phyloP scores from a whole-genome alignment of 1,140 invertebrate genomes.

The Megathymus violae region DNA sequence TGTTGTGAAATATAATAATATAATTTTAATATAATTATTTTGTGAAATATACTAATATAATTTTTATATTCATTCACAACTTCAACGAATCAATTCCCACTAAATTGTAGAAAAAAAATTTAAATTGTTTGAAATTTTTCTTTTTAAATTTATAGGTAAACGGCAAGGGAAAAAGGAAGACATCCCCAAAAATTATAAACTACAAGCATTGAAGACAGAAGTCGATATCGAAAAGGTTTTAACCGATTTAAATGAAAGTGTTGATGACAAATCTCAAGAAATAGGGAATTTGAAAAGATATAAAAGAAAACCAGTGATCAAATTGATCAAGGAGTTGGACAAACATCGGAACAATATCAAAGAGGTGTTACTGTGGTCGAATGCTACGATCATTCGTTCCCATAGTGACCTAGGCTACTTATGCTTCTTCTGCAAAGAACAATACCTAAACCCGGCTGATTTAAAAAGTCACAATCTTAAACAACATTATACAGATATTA shows the following conservation, averaged over 20 bases:
- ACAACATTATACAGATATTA: slow-evolving; percentile 33
- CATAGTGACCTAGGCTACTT: slow-evolving; percentile 19
- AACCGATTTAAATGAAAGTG: slow-evolving; percentile 3
- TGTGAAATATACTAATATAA: no score
- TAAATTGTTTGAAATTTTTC: neutral
- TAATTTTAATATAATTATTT: no score
- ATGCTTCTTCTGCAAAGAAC: slow-evolving; percentile 27
- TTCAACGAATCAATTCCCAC: no score
- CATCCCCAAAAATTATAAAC: slow-evolving; percentile 1
- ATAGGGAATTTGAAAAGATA: neutral
- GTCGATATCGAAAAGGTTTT: slow-evolving; percentile 3
- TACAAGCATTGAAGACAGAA: slow-evolving; percentile 6
- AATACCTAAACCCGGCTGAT: slow-evolving; percentile 8
- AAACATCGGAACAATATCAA: slow-evolving; percentile 28
- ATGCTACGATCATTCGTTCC: slow-evolving; percentile 23
- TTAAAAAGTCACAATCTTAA: slow-evolving; percentile 19
- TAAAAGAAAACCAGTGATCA: neutral
- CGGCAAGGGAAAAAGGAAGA: slow-evolving; percentile 10
- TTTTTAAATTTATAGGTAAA: slow-evolving; percentile 31
- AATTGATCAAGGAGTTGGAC: slow-evolving; percentile 24
- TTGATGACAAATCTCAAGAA: neutral
- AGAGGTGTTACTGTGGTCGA: slow-evolving; percentile 17
- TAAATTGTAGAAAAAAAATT: no score
- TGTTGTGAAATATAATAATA: no score
- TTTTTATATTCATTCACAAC: no score